These are phyloP conservation scores for Potamarius usumacintae DNA, from an alignment of 2,113 vertebrate genomes.

Conservation along the genomic window DNA sequence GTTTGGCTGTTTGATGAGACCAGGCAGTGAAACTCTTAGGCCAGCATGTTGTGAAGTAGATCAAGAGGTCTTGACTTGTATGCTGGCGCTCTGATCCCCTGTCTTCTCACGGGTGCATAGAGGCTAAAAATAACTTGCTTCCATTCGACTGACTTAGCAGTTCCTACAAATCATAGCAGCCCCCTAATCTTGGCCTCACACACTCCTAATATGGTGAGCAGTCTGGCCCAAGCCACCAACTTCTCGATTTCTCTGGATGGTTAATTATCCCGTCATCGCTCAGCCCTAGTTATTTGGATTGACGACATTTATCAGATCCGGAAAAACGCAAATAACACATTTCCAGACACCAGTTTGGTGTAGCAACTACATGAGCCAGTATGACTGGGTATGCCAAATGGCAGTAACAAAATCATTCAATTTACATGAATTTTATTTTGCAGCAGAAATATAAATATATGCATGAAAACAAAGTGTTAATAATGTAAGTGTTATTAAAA, in stretches of 20 bases:
- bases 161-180: conserved; percentile 42
- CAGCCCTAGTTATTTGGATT: conserved; percentile 33
- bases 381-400: background rate
- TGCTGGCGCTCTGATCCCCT: conserved; percentile 36
- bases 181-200: conserved; percentile 48
- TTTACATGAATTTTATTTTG: background rate
- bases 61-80: conserved; percentile 33
- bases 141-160: conserved; percentile 55
- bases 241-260: conserved; percentile 58
- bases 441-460: background rate
- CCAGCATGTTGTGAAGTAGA: conserved; percentile 23
- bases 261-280: conserved; percentile 59
- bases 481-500: background rate
- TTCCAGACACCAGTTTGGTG: conserved; percentile 3
- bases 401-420: background rate
- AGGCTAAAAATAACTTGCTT: conserved; percentile 52
- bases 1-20: background rate
- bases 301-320: conserved; percentile 20
- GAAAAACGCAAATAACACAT: conserved; percentile 15
- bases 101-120: conserved; percentile 31
- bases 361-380: background rate
- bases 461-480: background rate
- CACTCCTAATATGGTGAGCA: conserved; percentile 58
- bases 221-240: conserved; percentile 43
- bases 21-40: background rate